Conservation (phyloP, 2,888 invertebrate genomes). For the Leptura quadrifasciata region DNA sequence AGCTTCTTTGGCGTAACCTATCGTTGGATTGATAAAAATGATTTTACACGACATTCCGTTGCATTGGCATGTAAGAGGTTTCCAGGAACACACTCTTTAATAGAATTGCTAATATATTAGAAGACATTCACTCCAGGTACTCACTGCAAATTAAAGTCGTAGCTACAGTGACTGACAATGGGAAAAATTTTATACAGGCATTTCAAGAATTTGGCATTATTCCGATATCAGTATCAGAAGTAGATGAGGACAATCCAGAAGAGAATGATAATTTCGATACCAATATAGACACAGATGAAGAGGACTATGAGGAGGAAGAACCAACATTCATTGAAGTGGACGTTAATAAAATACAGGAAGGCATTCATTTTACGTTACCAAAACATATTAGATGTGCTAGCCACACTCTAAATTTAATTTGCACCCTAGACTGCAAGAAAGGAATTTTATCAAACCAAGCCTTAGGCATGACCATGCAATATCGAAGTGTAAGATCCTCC, state of each 20-base stretch:
- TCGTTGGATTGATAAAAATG: background rate
- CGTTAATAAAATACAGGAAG: background rate
- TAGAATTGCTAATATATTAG: constrained; percentile 22
- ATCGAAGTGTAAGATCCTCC: constrained; percentile 10
- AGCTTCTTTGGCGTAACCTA: background rate
- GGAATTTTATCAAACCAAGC: background rate
- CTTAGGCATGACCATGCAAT: constrained; percentile 21
- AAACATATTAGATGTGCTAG: constrained; percentile 5
- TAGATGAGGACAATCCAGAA: background rate
- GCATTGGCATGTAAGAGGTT: constrained; percentile 5
- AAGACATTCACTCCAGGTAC: constrained; percentile 7
- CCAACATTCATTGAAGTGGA: constrained; percentile 13
- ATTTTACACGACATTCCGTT: background rate
- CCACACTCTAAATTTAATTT: constrained; percentile 35
- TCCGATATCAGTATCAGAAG: background rate
- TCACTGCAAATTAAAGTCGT: constrained; percentile 2
- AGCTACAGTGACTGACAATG: constrained; percentile 8
- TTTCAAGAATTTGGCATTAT: constrained; percentile 2
- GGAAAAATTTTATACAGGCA: background rate
- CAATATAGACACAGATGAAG: background rate
- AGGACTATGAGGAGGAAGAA: background rate
- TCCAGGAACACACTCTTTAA: background rate
- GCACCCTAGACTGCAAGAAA: background rate
- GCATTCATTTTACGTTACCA: background rate
- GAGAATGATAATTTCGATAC: background rate